Conservation (phyloP, 2,888 invertebrate genomes). For the Tenthredo mesomela region DNA sequence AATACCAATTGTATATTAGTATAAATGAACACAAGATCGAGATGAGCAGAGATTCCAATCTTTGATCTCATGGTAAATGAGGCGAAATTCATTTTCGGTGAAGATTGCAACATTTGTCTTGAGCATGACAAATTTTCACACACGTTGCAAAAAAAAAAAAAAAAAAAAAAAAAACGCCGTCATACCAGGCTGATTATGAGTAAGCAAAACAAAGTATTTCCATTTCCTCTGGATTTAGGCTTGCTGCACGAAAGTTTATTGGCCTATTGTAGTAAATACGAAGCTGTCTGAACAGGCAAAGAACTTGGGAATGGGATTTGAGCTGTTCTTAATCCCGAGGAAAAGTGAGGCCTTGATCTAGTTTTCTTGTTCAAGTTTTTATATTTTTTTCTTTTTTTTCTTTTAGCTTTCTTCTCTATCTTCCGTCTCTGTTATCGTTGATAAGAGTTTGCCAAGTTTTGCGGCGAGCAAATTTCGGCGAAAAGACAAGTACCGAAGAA, state of each 20-base stretch:
- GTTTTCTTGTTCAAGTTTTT: background rate
- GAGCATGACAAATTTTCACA: background rate
- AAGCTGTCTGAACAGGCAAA: background rate
- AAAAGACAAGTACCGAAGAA: background rate
- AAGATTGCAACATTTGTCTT: background rate
- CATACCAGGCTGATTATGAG: background rate
- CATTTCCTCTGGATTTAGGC: background rate
- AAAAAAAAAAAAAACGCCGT: background rate
- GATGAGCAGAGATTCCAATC: background rate
- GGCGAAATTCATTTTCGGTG: background rate
- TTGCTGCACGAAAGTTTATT: conserved; percentile 4
- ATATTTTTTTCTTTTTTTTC: background rate
- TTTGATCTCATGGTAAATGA: background rate
- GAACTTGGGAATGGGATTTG: conserved; percentile 6
- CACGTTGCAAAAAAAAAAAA: background rate
- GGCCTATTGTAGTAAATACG: conserved; percentile 1
- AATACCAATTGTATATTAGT: background rate
- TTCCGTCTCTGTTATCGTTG: background rate
- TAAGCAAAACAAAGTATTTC: background rate
- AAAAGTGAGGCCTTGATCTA: background rate
- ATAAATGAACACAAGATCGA: background rate
- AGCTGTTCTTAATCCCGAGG: background rate
- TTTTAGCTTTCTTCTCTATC: background rate
- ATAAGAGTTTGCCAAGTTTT: background rate
- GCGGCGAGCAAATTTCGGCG: background rate